These are phyloP conservation scores for Patella ulyssiponensis DNA, from an alignment of 2,888 invertebrate species.

Conservation along the genomic window DNA sequence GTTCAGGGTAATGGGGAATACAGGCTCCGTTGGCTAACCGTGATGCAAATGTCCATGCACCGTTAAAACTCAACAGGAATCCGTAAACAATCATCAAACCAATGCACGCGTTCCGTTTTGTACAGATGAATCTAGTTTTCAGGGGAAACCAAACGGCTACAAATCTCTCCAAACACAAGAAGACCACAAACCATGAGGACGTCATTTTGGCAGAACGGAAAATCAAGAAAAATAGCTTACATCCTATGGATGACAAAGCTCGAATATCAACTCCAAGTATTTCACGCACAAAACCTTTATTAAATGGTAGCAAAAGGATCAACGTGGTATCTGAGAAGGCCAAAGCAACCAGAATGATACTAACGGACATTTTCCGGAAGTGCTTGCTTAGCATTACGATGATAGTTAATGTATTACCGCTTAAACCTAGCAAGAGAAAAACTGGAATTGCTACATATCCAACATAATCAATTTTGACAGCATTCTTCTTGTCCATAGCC, in stretches of 20 bases:
- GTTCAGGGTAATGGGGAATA: constrained; percentile 40
- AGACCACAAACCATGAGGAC: constrained; percentile 55
- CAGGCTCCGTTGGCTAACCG: constrained; percentile 40
- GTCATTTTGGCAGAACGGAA: constrained; percentile 50
- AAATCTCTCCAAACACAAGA: constrained; percentile 52
- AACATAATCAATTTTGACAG: background rate
- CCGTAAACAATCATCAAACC: constrained; percentile 38
- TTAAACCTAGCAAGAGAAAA: constrained; percentile 42
- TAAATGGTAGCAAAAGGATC: constrained; percentile 48
- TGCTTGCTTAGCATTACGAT: constrained; percentile 41
- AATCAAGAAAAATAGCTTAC: constrained; percentile 50
- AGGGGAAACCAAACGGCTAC: constrained; percentile 52
- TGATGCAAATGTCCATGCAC: constrained; percentile 48
- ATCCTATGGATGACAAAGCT: constrained; percentile 41
- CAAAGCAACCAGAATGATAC: constrained; percentile 45
- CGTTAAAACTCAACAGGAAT: constrained; percentile 39
- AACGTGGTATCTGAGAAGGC: constrained; percentile 48
- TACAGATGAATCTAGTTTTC: constrained; percentile 44
- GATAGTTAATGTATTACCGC: constrained; percentile 48
- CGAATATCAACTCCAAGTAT: constrained; percentile 46
- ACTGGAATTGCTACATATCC: constrained; percentile 37
- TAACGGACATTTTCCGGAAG: constrained; percentile 41
- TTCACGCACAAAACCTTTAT: constrained; percentile 43
- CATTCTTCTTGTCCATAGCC: no score
- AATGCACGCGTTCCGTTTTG: constrained; percentile 34